Base-by-base conservation (phyloP, 2,888 invertebrate species). In the Scelioninae gen. 2 region DNA sequence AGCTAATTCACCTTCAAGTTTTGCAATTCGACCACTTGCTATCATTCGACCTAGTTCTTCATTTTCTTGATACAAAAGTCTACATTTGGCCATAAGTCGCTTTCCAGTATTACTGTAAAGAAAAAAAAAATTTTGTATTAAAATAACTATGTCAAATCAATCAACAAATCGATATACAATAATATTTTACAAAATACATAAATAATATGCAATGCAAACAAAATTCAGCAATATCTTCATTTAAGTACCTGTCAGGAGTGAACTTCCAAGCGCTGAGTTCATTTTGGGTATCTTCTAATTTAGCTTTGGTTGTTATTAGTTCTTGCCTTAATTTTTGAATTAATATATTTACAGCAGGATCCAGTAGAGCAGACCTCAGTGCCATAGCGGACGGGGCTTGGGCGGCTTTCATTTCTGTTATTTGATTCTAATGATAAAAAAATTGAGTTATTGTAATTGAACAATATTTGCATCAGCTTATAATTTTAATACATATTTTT, bases 241-340 rank as follows among this genome's bases (percentile, higher is more conserved):
- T 25, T 6, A 25, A 25, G 6, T 25, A 91, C 91, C 91, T 97
- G 87, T 98, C 98, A n/a, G 98, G 97, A 10, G 98, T 98, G 87
- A 98, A 98, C 87, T 98, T 98, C 97, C 98, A 98, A 1, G 98
- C 98, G 63, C 96, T 94, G 45, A 98, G 89, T 89, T 98, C 98
- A 87, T 96, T 97, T 87, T 98, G 98, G 13, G 97, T 97, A 87
- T 98, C 97, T 86, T 98, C 97, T 78, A 97, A 89, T 84, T 95
- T 94, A 58, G 95, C 93, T 86, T 95, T 94, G 15, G 95, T 94
- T 53, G 94, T 91, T 69, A 95, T 93, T 75, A 98, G 88, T 87
- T 98, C 98, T 85, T 94, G 93, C 81, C 95, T 93, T 83, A 98
- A 90, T 85, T 94, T 92, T 85, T 96, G 93, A 82, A 98, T 93